Percentiles rank a stretch among this genome's conserved stretches.
Evolutionary conservation across 2,113 vertebrate genomes (phyloP).

Genomic region (Recurvirostra avosetta): DNA sequence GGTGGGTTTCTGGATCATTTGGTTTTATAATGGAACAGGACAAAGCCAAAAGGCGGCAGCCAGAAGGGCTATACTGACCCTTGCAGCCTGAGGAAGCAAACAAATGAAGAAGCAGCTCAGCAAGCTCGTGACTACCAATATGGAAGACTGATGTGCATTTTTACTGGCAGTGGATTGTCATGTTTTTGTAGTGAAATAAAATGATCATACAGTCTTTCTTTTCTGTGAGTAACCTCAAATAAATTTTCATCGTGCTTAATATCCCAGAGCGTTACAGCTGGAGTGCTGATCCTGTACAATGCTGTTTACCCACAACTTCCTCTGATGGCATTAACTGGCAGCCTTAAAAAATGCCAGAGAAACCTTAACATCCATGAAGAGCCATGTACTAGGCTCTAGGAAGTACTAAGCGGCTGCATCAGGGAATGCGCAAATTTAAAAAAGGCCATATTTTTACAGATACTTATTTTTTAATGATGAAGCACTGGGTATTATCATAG

Average conservation of each 20-base stretch:
- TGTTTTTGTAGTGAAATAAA: neutral
- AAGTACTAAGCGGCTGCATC: neutral
- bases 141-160: neutral
- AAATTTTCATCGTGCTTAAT: neutral
- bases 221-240: neutral
- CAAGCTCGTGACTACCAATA: neutral
- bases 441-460: neutral
- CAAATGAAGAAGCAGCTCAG: neutral
- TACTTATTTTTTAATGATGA: neutral
- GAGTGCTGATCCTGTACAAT: neutral
- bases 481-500: neutral
- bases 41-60: neutral
- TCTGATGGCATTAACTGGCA: neutral
- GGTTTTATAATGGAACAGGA: neutral
- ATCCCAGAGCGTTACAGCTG: neutral
- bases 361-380: neutral
- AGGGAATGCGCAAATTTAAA: neutral
- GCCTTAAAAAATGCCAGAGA: neutral
- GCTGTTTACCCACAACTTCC: neutral
- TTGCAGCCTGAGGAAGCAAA: neutral
- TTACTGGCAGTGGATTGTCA: neutral
- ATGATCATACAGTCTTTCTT: neutral
- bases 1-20: neutral
- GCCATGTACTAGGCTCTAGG: neutral
- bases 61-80: neutral